Percentiles rank a stretch among this genome's conserved stretches.
phyloP scores from a whole-genome alignment of 2,888 invertebrate species.

The Tetheella fluctuosa region DNA sequence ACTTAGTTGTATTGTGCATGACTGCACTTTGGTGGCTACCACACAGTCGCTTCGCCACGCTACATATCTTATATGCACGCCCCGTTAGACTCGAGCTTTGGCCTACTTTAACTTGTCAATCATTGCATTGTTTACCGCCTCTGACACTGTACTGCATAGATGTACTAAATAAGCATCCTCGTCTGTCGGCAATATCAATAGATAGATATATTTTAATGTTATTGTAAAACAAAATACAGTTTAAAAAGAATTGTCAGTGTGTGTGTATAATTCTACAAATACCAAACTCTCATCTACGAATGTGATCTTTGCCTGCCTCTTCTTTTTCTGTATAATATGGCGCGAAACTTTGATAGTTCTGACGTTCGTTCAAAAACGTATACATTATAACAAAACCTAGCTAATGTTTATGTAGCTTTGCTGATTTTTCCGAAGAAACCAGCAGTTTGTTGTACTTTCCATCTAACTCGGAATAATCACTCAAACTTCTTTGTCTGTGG shows the following conservation, averaged over 20 bases:
- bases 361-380: not conserved
- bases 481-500: constrained; percentile 8
- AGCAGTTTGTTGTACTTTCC: not conserved
- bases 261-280: too few species aligned
- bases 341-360: not conserved
- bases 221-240: too few species aligned
- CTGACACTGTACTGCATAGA: not conserved
- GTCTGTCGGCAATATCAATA: not conserved
- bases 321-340: not conserved
- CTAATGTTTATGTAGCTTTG: not conserved
- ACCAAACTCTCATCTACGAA: too few species aligned
- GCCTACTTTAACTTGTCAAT: constrained; percentile 1
- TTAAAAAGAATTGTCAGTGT: too few species aligned
- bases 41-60: constrained; percentile 7
- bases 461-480: not conserved
- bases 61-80: not conserved
- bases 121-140: constrained; percentile 1
- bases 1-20: not conserved
- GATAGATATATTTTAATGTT: too few species aligned
- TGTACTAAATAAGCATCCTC: not conserved
- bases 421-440: not conserved
- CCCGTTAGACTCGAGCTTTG: constrained; percentile 6
- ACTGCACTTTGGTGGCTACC: not conserved
- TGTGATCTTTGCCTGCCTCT: not conserved
- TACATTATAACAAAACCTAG: not conserved